Percentiles rank a stretch among this genome's conserved stretches.
Conservation (phyloP, 2,888 invertebrate species). For the Lutraria lutraria region DNA sequence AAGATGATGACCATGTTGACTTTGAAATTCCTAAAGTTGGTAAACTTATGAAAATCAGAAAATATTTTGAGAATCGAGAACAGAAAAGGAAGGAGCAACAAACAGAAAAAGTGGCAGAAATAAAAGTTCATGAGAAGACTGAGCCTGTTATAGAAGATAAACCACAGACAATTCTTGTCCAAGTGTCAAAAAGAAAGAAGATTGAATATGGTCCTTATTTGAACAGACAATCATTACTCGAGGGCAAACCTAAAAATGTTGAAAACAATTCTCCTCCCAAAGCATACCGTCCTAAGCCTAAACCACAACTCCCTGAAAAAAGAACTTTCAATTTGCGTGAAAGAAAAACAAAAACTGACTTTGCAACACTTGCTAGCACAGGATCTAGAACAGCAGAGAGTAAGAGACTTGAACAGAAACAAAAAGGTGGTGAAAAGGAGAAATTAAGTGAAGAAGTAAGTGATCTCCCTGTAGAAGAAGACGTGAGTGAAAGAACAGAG, state of each 20-base stretch:
- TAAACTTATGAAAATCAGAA: constrained; percentile 69
- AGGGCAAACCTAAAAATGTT: constrained; percentile 61
- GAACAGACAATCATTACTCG: constrained; percentile 62
- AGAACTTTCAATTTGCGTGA: constrained; percentile 63
- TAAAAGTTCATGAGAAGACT: constrained; percentile 52
- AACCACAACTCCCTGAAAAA: constrained; percentile 56
- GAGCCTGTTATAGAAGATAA: constrained; percentile 56
- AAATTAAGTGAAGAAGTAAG: constrained; percentile 38
- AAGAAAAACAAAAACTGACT: constrained; percentile 64
- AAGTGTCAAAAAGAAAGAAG: constrained; percentile 67
- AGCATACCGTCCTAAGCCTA: constrained; percentile 60
- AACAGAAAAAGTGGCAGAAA: constrained; percentile 53
- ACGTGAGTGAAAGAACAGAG: constrained; percentile 3
- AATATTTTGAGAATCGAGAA: constrained; percentile 66
- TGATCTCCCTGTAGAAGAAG: constrained; percentile 1
- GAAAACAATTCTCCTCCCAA: constrained; percentile 50
- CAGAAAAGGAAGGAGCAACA: constrained; percentile 65
- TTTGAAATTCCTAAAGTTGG: constrained; percentile 69
- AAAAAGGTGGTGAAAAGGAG: constrained; percentile 23
- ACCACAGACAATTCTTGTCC: constrained; percentile 65
- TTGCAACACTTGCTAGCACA: constrained; percentile 62
- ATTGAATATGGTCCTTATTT: constrained; percentile 68
- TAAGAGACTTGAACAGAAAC: constrained; percentile 53
- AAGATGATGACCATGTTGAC: constrained; percentile 62
- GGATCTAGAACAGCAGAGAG: constrained; percentile 51